Base-by-base conservation (phyloP, 2,113 vertebrate genomes). In the Pholis gunnellus region DNA sequence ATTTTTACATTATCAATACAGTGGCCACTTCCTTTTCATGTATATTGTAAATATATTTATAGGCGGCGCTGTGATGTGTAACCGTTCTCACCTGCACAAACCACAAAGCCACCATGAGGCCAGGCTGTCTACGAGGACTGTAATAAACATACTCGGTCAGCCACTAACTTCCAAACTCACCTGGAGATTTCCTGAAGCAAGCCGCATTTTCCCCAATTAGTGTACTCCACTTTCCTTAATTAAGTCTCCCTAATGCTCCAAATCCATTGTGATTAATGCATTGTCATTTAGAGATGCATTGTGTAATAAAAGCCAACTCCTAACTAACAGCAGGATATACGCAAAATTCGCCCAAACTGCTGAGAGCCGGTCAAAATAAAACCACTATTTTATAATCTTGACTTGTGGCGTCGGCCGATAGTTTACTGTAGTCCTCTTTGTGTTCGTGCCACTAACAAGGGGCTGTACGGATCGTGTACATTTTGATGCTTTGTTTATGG, bases 161-260 rank as follows among this genome's bases (percentile, higher is more conserved):
- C 77, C 75, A 81, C 78, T 79, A 38, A 85, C 76, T 68, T 70
- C 67, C 64, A 87, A 71, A 83, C 84, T 86, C 87, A 84, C 89
- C 87, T 93, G 78, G 75, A 78, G 79, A 56, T 81, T 91, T 85
- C 81, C 82, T 86, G 36, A 52, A 68, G 25, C 0, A 70, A 81
- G 22, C 69, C 68, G 29, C 79, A 75, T 56, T 67, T 73, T 72
- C 63, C 81, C 42, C 31, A 76, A 75, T 72, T 80, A 80, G 34
- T 75, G 40, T 18, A 69, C 71, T 79, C 34, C 0, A 18, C 42
- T 74, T 42, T 68, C 7, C 9, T 70, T 61, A 82, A 82, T 88
- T n/a, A 87, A 71, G 72, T 81, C 40, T 46, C n/a, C 17, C n/a
- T 42, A 11, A 77, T 64, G 56, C 44, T 67, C 17, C 20, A 66